Base-by-base conservation (phyloP, 1,140 invertebrate genomes). In the Wasmannia auropunctata region DNA sequence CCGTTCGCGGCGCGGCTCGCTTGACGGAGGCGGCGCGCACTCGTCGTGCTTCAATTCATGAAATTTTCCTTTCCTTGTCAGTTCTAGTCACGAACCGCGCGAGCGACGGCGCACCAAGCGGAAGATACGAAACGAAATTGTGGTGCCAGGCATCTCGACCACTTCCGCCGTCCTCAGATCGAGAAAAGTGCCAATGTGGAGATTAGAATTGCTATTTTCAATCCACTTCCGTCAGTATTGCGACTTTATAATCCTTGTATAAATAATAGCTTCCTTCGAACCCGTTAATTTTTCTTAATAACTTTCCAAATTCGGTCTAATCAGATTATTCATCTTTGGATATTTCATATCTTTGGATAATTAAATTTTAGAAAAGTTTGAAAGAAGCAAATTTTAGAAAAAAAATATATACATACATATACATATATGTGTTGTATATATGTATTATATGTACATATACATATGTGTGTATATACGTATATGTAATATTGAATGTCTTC, bases 61-160 rank as follows among this genome's bases (percentile, higher is more conserved):
- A 90, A 86, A 90, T 91, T 90, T 83, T 90, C 88, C 89, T 85
- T 83, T 58, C 74, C 88, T 90, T 79, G 56, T 80, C 88, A 46
- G 56, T 76, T 86, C 74, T 54, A 87, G 60, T 83, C 85, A 56
- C 72, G 80, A 77, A 69, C 49, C n/a, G 22, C 58, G 72, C 51
- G 72, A 74, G 74, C 63, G 77, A 80, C 46, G 58, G 56, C 37
- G 70, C 40, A 65, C 11, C 46, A 25, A 74, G 62, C 40, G 76
- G 76, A 69, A 72, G 87, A 77, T 86, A 88, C 84, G 77, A 89
- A 90, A 67, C 88, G 85, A 86, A 86, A 86, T 89, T 88, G 81
- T 79, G 79, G 84, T 84, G 77, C 67, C 83, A 86, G 54, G 87
- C 85, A 76, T 60, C 62, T 74, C 62, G 60, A 63, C 58, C 54